Evolutionary conservation across 2,888 invertebrate species (phyloP), one percentile per base, ranked within the genome.

Genomic region (Callinectes sapidus): DNA sequence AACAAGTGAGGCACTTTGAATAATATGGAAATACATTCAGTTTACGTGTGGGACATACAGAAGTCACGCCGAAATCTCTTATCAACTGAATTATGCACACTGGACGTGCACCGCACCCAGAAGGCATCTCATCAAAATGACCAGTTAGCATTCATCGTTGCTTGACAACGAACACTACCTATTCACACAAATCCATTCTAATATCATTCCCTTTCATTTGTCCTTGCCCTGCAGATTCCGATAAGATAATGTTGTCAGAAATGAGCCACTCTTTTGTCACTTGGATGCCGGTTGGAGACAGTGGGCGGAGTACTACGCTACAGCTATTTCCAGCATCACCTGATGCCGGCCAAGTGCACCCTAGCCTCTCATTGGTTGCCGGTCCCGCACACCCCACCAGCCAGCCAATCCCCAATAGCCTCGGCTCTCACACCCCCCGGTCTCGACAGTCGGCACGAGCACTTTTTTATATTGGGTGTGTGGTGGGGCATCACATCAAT

Each of bases 391-490:
- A 16, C 81, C 81, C 81, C 18, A 81, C 16, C 5, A 32, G 81
- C 35, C 35, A 81, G 16, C 81, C 81, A 81, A 81, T 81, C 81
- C 23, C 10, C 32, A 5, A 35, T 35, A 35, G 32, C 35, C 81
- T 81, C 81, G 14, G 81, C 81, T 81, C 81, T 35, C 81, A 81
- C 81, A 81, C 81, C 81, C 81, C 81, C 81, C 81, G 23, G n/a
- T 23, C 61, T 28, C 71, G 28, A 23, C 61, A 61, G 61, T 8
- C n/a, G 2, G 28, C 28, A 77, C 32, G 28, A 77, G 13, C 28
- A 77, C 71, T 28, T n/a, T 77, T 23, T 71, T 23, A 61, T 23
- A 55, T 18, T 55, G 0, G 18, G 18, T 61, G 23, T 16, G 10
- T 48, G 48, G 0, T 48, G 48, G 3, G 42, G 6, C 42, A 42